Evolutionary conservation across 2,113 vertebrate genomes (phyloP), one percentile per base, ranked within the genome.

Genomic region (Podarcis cretensis): DNA sequence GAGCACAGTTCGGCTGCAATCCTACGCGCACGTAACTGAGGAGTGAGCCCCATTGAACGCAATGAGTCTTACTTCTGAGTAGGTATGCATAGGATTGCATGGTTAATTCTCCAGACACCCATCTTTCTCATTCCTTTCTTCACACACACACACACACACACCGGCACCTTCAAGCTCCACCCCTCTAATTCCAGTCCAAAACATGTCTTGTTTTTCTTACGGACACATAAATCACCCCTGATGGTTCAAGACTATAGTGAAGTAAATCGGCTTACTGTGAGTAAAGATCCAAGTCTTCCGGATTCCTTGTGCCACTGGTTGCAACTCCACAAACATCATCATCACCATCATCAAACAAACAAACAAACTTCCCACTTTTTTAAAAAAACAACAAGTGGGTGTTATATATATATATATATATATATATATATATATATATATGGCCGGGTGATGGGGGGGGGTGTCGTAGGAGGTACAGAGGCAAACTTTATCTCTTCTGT

Each of bases 401-500:
- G 48, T 48, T 48, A 2, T 48, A 48, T 48, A 48, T 48, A 48
- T 30, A 74, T 32, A 7, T 32, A 81, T 74, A n/a, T 48, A 2
- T 48, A 48, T 48, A 48, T 48, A 48, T n/a, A n/a, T n/a, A n/a
- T n/a, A n/a, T 78, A 92, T 30, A 74, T 32, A 7, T 32, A 81
- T 74, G 65, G 65, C 35, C 16, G 73, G 84, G 85, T 90, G 83
- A 59, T 23, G 35, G 54, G 76, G 81, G 86, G 63, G 43, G 59
- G 76, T 79, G 84, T n/a, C 13, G 35, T 30, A 54, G 81, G 81
- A 86, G 37, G 30, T 94, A 96, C 89, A 95, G 96, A 94, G 93
- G 92, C 92, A 96, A 97, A 97, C 93, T 97, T 96, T 95, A 93
- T 96, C 94, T 95, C 93, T 93, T 93, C 93, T 95, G 94, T 95